A percentile compares a stretch with the other conserved stretches of the same genome.
Conservation (phyloP, 2,113 vertebrate genomes). For the rat (Rattus norvegicus) region GRCr8 NC_086021.1:65120501-65121000, state of each 20-base stretch:
- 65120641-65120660: conserved; percentile 97
- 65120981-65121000: background rate
- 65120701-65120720: conserved; percentile 86
- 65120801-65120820: conserved; percentile 25
- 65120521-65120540: background rate
- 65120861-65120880: conserved; percentile 35
- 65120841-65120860: conserved; percentile 39
- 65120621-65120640: conserved; percentile 97
- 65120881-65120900: background rate
- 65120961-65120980: background rate
- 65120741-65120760: conserved; percentile 79
- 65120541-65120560: conserved; percentile 38
- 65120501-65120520: background rate
- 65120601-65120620: conserved; percentile 97
- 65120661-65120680: conserved; percentile 94
- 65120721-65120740: conserved; percentile 77
- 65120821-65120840: conserved; percentile 47
- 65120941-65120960: conserved; percentile 11
- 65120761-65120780: conserved; percentile 69
- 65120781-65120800: conserved; percentile 52
- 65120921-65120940: background rate
- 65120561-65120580: conserved; percentile 91
- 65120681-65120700: conserved; percentile 91
- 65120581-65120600: conserved; percentile 96
- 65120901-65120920: background rate